Evolutionary conservation across 2,888 invertebrate genomes (phyloP).

Genomic region (Drosophila atripex): DNA sequence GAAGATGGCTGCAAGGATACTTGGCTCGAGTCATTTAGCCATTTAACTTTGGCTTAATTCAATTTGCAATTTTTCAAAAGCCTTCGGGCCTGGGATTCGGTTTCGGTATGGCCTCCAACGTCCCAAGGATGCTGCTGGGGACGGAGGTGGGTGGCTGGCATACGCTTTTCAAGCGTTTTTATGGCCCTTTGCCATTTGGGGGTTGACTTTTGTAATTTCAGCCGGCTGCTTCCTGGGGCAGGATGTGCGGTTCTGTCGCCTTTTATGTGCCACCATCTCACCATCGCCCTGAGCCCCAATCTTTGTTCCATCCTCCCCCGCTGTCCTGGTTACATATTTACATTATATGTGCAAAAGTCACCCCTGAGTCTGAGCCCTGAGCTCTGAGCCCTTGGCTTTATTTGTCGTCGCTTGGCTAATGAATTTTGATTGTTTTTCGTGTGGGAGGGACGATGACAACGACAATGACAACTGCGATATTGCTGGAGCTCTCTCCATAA

Average conservation of each 20-base stretch:
- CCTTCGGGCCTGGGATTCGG: slow-evolving; percentile 56
- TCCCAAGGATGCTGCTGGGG: slow-evolving; percentile 7
- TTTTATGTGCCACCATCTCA: slow-evolving; percentile 53
- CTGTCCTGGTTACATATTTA: slow-evolving; percentile 61
- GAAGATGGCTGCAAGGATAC: slow-evolving; percentile 53
- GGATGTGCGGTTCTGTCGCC: slow-evolving; percentile 78
- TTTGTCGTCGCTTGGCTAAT: slow-evolving; percentile 75
- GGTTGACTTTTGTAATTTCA: slow-evolving; percentile 77
- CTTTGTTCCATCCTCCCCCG: slow-evolving; percentile 32
- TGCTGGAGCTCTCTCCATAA: slow-evolving; percentile 22
- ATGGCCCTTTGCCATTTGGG: slow-evolving; percentile 65
- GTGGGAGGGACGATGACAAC: slow-evolving; percentile 40
- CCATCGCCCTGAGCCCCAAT: slow-evolving; percentile 1
- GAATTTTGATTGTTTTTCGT: slow-evolving; percentile 70
- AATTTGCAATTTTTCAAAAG: slow-evolving; percentile 84
- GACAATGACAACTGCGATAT: neutral
- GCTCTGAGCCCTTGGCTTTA: slow-evolving; percentile 63
- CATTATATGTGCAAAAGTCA: slow-evolving; percentile 43
- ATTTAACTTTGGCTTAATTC: slow-evolving; percentile 83
- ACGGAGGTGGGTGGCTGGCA: slow-evolving; percentile 36
- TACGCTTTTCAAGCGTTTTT: slow-evolving; percentile 77
- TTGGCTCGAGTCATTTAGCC: slow-evolving; percentile 81
- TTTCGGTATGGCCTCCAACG: slow-evolving; percentile 16
- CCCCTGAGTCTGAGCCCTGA: slow-evolving; percentile 27
- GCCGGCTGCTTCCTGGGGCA: slow-evolving; percentile 78